Conservation (phyloP, 1,140 invertebrate species). For the Penaeus chinensis region DNA sequence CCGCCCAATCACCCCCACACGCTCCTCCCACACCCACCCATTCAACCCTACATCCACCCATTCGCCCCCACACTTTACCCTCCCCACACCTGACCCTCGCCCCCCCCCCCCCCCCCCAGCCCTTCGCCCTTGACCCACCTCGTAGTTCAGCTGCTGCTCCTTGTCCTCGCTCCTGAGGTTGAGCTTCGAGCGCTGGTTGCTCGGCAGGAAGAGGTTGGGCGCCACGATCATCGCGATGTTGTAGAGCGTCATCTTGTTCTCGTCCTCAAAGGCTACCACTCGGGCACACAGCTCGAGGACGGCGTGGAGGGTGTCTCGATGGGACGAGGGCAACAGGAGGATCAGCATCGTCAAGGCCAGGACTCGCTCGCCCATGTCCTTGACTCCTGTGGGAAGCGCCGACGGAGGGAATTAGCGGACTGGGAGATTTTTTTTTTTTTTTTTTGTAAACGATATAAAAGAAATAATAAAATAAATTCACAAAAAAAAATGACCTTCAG, state of each 20-base stretch:
- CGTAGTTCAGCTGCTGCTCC: constrained; percentile 55
- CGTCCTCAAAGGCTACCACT: constrained; percentile 77
- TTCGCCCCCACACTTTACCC: too few species aligned
- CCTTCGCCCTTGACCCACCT: not conserved
- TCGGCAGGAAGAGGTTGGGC: constrained; percentile 87
- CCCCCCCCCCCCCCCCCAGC: not conserved
- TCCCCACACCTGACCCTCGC: not conserved
- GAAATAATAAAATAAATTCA: not conserved
- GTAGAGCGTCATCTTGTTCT: constrained; percentile 89
- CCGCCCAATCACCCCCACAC: too few species aligned
- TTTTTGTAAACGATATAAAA: too few species aligned
- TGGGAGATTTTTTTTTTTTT: too few species aligned
- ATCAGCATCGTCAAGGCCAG: constrained; percentile 83
- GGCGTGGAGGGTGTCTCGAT: constrained; percentile 83
- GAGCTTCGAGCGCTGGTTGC: constrained; percentile 58
- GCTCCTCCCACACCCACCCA: too few species aligned
- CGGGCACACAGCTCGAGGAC: constrained; percentile 81
- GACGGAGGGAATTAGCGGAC: too few species aligned
- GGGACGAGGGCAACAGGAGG: constrained; percentile 82
- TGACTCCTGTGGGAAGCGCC: constrained; percentile 67
- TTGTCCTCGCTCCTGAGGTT: constrained; percentile 55
- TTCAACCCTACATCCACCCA: too few species aligned
- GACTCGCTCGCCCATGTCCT: constrained; percentile 68
- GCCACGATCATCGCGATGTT: constrained; percentile 94
- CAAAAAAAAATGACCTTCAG: not conserved